phyloP scores from a whole-genome alignment of 2,888 invertebrate species.

The Synanthedon vespiformis region DNA sequence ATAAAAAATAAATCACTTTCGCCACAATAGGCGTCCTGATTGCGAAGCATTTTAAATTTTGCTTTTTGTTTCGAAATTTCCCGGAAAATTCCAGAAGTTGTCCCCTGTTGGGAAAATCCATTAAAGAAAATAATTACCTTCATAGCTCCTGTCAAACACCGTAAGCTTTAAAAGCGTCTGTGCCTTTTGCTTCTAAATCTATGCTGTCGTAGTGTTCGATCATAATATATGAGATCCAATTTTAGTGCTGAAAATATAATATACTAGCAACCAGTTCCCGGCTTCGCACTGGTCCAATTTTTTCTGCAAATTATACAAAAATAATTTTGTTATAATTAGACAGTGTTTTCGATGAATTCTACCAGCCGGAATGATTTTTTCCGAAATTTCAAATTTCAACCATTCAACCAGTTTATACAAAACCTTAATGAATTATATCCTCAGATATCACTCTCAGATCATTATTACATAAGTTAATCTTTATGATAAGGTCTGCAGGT shows the following conservation, averaged over 20 bases:
- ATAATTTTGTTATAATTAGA: too few species aligned
- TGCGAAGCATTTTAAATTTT: constrained; percentile 15
- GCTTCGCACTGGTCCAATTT: too few species aligned
- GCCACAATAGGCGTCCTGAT: constrained; percentile 21
- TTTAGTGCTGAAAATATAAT: neutral
- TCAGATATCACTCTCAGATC: too few species aligned
- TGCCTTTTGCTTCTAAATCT: constrained; percentile 10
- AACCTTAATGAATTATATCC: too few species aligned
- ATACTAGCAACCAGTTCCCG: too few species aligned
- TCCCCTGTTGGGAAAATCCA: constrained; percentile 13
- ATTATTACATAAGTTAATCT: too few species aligned
- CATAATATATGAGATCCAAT: neutral
- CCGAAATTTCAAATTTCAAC: too few species aligned
- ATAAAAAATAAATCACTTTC: neutral
- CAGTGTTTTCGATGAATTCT: too few species aligned
- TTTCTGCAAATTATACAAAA: too few species aligned
- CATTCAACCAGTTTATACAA: too few species aligned
- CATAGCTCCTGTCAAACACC: constrained; percentile 34
- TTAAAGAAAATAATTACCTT: constrained; percentile 41
- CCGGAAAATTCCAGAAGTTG: constrained; percentile 6
- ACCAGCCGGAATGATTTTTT: too few species aligned
- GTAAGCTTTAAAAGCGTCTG: constrained; percentile 13
- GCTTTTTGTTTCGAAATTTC: constrained; percentile 9
- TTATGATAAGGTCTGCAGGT: too few species aligned
- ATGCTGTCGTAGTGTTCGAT: neutral